phyloP scores from a whole-genome alignment of 2,888 invertebrate genomes.

The Drosophila nigricruria region DNA sequence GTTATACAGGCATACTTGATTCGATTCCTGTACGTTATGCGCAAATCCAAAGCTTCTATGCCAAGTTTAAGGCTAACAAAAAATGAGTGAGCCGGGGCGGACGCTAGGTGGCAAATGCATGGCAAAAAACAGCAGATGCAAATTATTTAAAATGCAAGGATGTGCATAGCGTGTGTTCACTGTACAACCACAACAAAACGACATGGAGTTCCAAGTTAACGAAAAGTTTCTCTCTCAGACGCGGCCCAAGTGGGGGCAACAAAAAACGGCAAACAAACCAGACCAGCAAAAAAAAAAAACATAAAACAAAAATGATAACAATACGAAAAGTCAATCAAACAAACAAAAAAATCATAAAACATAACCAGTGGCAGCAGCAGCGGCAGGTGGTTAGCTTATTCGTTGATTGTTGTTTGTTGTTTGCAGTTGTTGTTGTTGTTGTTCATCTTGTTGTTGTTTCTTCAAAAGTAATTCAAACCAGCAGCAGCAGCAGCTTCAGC shows the following conservation, averaged over 20 bases:
- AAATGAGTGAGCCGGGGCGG: slow-evolving; percentile 79
- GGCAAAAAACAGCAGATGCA: slow-evolving; percentile 67
- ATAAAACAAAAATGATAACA: slow-evolving; percentile 2
- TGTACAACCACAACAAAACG: slow-evolving; percentile 65
- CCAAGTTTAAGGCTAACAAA: slow-evolving; percentile 92
- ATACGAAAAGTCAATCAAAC: slow-evolving; percentile 10
- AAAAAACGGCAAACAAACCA: slow-evolving; percentile 32
- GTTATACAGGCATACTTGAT: slow-evolving; percentile 91
- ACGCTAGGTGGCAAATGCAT: slow-evolving; percentile 72
- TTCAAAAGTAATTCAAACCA: slow-evolving; percentile 21
- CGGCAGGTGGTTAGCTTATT: slow-evolving; percentile 25
- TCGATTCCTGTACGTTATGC: slow-evolving; percentile 93
- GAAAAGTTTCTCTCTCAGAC: slow-evolving; percentile 66
- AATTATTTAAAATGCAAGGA: slow-evolving; percentile 59
- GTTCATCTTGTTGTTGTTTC: slow-evolving; percentile 20
- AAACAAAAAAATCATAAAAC: not conserved
- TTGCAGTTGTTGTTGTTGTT: slow-evolving; percentile 16
- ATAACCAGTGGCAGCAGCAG: slow-evolving; percentile 19
- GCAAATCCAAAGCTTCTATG: slow-evolving; percentile 92
- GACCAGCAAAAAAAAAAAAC: slow-evolving; percentile 1
- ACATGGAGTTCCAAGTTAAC: slow-evolving; percentile 77
- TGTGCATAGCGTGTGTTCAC: slow-evolving; percentile 71
- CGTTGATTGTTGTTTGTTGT: slow-evolving; percentile 16
- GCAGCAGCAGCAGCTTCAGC: slow-evolving; percentile 3
- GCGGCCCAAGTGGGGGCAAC: slow-evolving; percentile 42